Conservation (phyloP, 2,113 vertebrate genomes). For the Brachyhypopomus gauderio region DNA sequence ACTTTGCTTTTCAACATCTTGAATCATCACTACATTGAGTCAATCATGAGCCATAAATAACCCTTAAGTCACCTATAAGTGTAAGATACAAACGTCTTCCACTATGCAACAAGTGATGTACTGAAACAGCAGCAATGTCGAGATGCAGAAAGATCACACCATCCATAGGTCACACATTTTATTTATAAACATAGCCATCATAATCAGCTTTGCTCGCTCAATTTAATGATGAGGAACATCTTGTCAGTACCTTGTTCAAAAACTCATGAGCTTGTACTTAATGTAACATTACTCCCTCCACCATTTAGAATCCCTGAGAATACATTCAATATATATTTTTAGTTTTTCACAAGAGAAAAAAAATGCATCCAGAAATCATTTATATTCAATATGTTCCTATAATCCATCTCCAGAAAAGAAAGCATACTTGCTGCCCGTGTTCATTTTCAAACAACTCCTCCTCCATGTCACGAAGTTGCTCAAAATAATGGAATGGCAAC, state of each 20-base stretch:
- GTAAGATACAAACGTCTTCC: no score
- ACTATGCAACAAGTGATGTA: no score
- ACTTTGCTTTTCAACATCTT: no score
- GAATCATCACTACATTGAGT: no score
- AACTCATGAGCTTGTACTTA: neutral
- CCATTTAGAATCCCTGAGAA: slow-evolving; percentile 20
- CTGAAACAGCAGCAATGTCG: no score
- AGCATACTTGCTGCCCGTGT: neutral
- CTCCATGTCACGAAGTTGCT: neutral
- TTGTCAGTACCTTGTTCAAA: neutral
- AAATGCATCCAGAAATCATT: neutral
- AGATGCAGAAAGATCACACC: neutral
- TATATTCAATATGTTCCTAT: neutral
- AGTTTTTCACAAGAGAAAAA: neutral
- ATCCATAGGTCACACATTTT: slow-evolving; percentile 32
- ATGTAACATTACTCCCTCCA: slow-evolving; percentile 24
- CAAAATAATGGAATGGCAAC: neutral
- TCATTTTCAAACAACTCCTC: neutral
- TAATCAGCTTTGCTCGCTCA: slow-evolving; percentile 15
- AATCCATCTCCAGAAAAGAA: neutral
- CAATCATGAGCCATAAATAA: no score
- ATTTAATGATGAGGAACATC: slow-evolving; percentile 29
- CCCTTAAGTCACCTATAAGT: no score
- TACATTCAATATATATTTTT: neutral
- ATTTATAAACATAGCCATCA: slow-evolving; percentile 22